Evolutionary conservation across 2,888 invertebrate species (phyloP).

Genomic region (Lepeophtheirus nordmannii): DNA sequence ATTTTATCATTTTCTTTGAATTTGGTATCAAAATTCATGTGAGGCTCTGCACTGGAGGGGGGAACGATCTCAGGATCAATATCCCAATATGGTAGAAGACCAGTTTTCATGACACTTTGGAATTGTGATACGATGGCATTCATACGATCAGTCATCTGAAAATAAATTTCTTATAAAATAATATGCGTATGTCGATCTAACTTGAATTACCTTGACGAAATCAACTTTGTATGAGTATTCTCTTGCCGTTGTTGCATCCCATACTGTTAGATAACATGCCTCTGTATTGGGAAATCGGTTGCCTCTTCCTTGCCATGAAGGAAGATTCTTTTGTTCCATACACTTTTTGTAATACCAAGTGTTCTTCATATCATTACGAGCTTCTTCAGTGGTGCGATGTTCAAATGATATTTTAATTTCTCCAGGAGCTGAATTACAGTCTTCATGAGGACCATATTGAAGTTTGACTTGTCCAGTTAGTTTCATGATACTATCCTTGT

Average conservation of each 20-base stretch:
- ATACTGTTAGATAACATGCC: conserved; percentile 19
- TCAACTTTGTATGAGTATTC: conserved; percentile 18
- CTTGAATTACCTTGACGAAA: conserved; percentile 16
- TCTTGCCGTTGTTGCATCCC: conserved; percentile 23
- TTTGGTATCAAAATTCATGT: conserved; percentile 11
- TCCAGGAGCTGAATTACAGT: conserved; percentile 7
- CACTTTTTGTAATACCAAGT: conserved; percentile 23
- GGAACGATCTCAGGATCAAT: conserved; percentile 10
- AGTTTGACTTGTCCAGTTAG: not conserved
- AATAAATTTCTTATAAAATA: conserved; percentile 24
- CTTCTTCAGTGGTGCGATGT: conserved; percentile 21
- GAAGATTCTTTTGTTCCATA: conserved; percentile 15
- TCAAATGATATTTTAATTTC: conserved; percentile 3
- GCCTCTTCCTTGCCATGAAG: conserved; percentile 10
- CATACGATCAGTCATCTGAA: conserved; percentile 76
- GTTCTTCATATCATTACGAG: not conserved
- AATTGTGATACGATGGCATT: conserved; percentile 83
- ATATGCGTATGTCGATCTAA: not conserved
- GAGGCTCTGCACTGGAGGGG: conserved; percentile 8
- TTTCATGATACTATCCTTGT: not conserved
- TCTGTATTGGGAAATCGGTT: conserved; percentile 9
- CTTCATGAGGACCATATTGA: conserved; percentile 13
- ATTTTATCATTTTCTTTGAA: conserved; percentile 17
- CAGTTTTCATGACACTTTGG: conserved; percentile 50
- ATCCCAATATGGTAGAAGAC: conserved; percentile 23